Evolutionary conservation across 2,888 invertebrate genomes (phyloP).

Genomic region (Marasmarcha lunaedactyla): DNA sequence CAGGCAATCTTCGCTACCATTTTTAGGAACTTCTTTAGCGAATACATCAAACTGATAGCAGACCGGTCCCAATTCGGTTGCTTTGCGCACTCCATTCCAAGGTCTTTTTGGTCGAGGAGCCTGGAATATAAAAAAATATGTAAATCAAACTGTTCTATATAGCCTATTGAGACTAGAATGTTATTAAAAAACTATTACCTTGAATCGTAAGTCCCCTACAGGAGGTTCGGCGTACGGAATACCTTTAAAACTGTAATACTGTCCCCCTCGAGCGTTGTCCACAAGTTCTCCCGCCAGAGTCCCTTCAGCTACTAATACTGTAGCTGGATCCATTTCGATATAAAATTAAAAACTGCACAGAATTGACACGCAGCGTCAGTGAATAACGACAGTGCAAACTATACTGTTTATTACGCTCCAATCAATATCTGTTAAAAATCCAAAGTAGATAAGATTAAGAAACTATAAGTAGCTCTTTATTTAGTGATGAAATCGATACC

Average conservation of each 20-base stretch:
- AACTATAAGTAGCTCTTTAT: no score
- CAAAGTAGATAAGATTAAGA: no score
- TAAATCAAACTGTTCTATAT: neutral
- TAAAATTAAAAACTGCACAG: no score
- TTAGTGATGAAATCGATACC: no score
- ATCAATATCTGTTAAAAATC: no score
- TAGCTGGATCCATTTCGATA: no score
- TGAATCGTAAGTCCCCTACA: slow-evolving; percentile 38
- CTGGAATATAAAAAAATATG: slow-evolving; percentile 22
- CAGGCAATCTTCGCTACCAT: slow-evolving; percentile 43
- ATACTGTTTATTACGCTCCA: no score
- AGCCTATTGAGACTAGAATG: neutral
- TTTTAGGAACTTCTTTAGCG: slow-evolving; percentile 6
- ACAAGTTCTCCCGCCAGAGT: slow-evolving; percentile 14
- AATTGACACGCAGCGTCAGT: no score
- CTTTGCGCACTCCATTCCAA: slow-evolving; percentile 41
- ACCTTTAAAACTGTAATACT: slow-evolving; percentile 16
- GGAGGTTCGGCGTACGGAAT: slow-evolving; percentile 45
- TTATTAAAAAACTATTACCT: slow-evolving; percentile 23
- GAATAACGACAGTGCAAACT: no score
- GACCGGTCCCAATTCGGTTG: slow-evolving; percentile 33
- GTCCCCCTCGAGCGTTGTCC: slow-evolving; percentile 9
- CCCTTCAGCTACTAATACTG: slow-evolving; percentile 10
- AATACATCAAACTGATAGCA: slow-evolving; percentile 30
- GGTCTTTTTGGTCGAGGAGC: slow-evolving; percentile 34